Conservation (phyloP, 2,888 invertebrate genomes). For the Coenonympha glycerion region DNA sequence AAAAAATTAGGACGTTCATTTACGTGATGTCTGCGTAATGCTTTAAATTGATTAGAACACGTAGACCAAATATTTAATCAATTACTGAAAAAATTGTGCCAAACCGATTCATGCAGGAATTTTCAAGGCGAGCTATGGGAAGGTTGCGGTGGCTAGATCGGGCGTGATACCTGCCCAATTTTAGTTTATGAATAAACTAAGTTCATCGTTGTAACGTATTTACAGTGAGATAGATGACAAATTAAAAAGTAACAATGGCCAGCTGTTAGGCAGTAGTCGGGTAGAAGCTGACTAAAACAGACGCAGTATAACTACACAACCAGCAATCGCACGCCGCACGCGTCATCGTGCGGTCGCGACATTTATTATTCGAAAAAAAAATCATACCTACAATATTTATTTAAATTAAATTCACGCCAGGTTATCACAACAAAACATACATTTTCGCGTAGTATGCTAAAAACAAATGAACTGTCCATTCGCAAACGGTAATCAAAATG, state of each 20-base stretch:
- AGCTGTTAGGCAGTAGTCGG: slow-evolving; percentile 64
- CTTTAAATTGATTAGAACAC: slow-evolving; percentile 25
- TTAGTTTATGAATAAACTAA: slow-evolving; percentile 36
- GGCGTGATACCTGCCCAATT: slow-evolving; percentile 35
- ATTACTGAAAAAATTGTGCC: slow-evolving; percentile 8
- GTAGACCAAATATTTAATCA: slow-evolving; percentile 15
- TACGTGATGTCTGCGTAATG: slow-evolving; percentile 34
- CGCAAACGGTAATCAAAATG: slow-evolving; percentile 53
- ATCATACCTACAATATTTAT: neutral
- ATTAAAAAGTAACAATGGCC: slow-evolving; percentile 61
- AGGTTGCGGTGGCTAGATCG: slow-evolving; percentile 15
- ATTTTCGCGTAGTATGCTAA: slow-evolving; percentile 25
- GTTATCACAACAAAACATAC: slow-evolving; percentile 24
- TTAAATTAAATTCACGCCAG: neutral
- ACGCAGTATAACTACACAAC: slow-evolving; percentile 38
- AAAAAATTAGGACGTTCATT: slow-evolving; percentile 44
- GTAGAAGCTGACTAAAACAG: slow-evolving; percentile 46
- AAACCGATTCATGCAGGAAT: slow-evolving; percentile 2
- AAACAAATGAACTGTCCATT: slow-evolving; percentile 25
- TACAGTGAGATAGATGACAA: slow-evolving; percentile 67
- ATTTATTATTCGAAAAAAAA: slow-evolving; percentile 11
- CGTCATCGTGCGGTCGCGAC: slow-evolving; percentile 40
- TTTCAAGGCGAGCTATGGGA: slow-evolving; percentile 29
- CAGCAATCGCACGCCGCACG: slow-evolving; percentile 45
- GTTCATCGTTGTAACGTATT: slow-evolving; percentile 47